Evolutionary conservation across 2,888 invertebrate species (phyloP).

Genomic region (Helicoverpa assulta): DNA sequence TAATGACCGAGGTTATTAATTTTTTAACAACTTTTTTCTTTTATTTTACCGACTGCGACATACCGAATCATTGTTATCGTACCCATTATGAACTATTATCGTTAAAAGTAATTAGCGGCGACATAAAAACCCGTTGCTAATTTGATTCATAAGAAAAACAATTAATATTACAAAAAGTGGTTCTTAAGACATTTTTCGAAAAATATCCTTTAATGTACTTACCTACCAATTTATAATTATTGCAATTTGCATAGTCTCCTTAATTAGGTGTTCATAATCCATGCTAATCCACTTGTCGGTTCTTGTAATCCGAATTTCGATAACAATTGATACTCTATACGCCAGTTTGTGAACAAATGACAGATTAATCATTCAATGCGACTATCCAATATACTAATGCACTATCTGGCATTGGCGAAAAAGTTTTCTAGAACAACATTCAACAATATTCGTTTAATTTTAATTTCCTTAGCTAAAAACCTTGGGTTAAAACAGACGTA

Average conservation of each 20-base stretch:
- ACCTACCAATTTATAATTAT: neutral
- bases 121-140: slow-evolving; percentile 41
- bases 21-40: slow-evolving; percentile 56
- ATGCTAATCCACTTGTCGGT: slow-evolving; percentile 20
- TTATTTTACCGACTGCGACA: slow-evolving; percentile 43
- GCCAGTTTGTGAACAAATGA: neutral
- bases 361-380: too few species aligned
- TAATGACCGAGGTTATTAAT: slow-evolving; percentile 43
- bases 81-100: slow-evolving; percentile 55
- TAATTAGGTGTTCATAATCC: slow-evolving; percentile 17
- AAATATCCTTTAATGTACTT: neutral
- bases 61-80: slow-evolving; percentile 30
- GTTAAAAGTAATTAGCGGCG: slow-evolving; percentile 45
- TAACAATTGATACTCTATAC: neutral
- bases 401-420: too few species aligned
- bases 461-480: too few species aligned
- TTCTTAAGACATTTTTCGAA: neutral
- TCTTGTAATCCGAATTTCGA: neutral
- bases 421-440: too few species aligned
- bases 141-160: slow-evolving; percentile 36
- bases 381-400: too few species aligned
- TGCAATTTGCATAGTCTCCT: slow-evolving; percentile 21
- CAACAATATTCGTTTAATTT: too few species aligned
- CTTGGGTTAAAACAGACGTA: too few species aligned
- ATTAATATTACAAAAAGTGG: slow-evolving; percentile 21